These are phyloP conservation scores for Littorina saxatilis DNA, from an alignment of 1,140 invertebrate species.

Conservation along the genomic window DNA sequence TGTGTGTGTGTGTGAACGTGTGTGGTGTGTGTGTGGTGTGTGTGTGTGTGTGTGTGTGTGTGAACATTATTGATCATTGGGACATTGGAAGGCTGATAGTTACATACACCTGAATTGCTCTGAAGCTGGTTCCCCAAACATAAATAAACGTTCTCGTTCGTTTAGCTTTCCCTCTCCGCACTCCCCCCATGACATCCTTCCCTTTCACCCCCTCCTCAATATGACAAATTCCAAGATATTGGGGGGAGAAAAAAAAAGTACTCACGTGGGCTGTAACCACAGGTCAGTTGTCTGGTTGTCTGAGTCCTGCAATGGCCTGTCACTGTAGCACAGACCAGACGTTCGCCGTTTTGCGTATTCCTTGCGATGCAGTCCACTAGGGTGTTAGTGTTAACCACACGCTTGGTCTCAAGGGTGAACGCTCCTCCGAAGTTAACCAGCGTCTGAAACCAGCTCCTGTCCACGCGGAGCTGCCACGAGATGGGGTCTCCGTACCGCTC, in stretches of 20 bases:
- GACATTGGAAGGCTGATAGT: too few species aligned
- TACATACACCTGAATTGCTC: background rate
- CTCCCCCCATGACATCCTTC: too few species aligned
- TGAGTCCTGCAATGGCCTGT: background rate
- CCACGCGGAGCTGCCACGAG: background rate
- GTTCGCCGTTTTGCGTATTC: conserved; percentile 14
- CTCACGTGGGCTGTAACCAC: background rate
- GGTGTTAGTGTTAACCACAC: background rate
- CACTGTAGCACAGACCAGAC: background rate
- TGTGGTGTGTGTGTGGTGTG: too few species aligned
- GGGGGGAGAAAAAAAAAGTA: background rate
- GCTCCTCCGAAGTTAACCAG: background rate
- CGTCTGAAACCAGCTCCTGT: conserved; percentile 15
- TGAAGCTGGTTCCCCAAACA: background rate
- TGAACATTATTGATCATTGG: too few species aligned
- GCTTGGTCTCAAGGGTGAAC: background rate
- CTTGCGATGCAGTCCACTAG: conserved; percentile 20
- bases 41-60: too few species aligned
- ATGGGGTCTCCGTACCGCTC: background rate
- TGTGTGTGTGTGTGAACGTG: too few species aligned
- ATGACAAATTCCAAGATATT: background rate
- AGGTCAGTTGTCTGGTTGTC: background rate
- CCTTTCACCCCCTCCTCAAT: background rate
- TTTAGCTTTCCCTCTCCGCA: too few species aligned
- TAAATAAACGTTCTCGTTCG: background rate